Base-by-base conservation (phyloP, 2,113 vertebrate species). In the Crotalus viridis region DNA sequence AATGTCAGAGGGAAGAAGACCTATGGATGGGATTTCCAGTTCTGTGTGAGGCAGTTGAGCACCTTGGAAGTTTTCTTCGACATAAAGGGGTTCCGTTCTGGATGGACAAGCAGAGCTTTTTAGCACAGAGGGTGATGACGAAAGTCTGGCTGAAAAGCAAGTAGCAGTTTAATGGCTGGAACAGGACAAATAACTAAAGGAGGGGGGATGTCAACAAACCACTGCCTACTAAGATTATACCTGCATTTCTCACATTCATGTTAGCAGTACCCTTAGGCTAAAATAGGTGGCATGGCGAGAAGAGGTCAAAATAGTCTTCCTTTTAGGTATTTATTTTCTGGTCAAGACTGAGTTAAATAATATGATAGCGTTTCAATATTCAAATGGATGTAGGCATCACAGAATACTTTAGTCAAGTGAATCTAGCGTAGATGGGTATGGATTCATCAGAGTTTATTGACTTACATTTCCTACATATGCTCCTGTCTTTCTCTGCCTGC, bases 331-430 rank as follows among this genome's bases (percentile, higher is more conserved):
- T 57, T 15, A 33, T 85, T 91, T 91, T 57, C 17, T 28, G n/a
- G 15, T 6, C 55, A 92, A 87, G 81, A 93, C 48, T 0, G 0
- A 69, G 24, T 57, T 89, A 85, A 87, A 46, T 21, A 21, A 81
- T 64, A 69, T 0, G 0, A 85, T 28, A 87, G 5, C 10, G 21
- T 43, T 9, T 17, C 88, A 26, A 48, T 93, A 93, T 89, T 90
- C 0, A 46, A 74, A 87, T 21, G 59, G 90, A 89, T 88, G 94
- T 90, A 90, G 93, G 92, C 90, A 92, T 88, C 4, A 95, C 59
- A 85, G 91, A 96, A 95, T 52, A 91, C 64, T 0, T 6, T 93
- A 33, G 91, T 43, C 28, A 56, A 87, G 86, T 69, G 94, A 87
- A 33, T 94, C 91, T 86, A 93, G 59, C 92, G 57, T 0, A 2